Base-by-base conservation (phyloP, 2,797 vertebrate genomes). In the Vespertilio murinus region DNA sequence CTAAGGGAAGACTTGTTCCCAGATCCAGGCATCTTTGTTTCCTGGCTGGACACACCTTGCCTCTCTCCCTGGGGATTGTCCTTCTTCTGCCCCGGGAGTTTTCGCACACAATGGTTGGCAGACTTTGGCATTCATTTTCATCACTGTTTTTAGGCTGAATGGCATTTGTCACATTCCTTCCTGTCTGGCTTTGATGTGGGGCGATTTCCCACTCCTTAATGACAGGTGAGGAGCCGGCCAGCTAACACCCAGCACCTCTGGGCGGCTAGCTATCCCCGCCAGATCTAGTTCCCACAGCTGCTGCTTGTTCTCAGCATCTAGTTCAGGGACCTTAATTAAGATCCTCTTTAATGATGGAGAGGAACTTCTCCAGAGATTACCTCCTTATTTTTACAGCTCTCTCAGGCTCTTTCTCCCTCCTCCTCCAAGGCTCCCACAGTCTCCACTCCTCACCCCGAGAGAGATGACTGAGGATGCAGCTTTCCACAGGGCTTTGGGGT, bases 251-350 rank as follows among this genome's bases (percentile, higher is more conserved):
- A 97, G 96, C 87, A 96, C 96, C 97, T 97, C 97, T 97, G 94
- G 97, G 97, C 93, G 0, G 93, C 95, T 86, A 4, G 20, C 97
- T 91, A 67, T 94, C 95, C 96, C 30, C n/a, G n/a, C 93, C 64
- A 84, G 88, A 91, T 96, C 94, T 94, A 74, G 89, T 83, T 75
- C 91, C 92, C 96, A 96, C 91, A 95, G 89, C 80, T 0, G 81
- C 47, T 79, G 95, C 90, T 96, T 97, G 97, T 98, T 98, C 96
- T 95, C 96, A 90, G 90, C 95, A 91, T 96, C 96, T 88, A 97
- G 96, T 96, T 83, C 94, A 1, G 38, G 97, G 96, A 81, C 96
- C 97, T 97, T 98, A 98, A 98, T 98, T 98, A 98, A 97, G 96
- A 83, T 92, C 96, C 91, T 97, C 56, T 85, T 96, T 98, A 98